These are phyloP conservation scores for Sceliomorpha sp. DNA, from an alignment of 2,888 invertebrate genomes.

Conservation along the genomic window DNA sequence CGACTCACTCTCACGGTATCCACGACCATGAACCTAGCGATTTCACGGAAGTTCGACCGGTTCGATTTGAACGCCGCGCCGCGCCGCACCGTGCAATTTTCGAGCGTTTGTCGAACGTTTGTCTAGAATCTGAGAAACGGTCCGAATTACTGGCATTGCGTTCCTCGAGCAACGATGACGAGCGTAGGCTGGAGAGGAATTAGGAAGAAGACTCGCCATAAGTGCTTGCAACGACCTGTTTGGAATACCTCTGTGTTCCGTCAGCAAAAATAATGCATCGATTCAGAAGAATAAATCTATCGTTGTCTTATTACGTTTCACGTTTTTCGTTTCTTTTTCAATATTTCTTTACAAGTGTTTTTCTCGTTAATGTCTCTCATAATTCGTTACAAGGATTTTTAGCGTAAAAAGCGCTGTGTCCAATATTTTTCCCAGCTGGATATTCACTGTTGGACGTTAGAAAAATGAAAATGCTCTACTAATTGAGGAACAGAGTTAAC, in stretches of 20 bases:
- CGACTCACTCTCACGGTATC: conserved; percentile 15
- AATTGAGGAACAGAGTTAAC: no score
- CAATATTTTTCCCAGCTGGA: no score
- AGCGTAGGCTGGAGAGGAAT: conserved; percentile 2
- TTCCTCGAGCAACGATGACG: conserved; percentile 6
- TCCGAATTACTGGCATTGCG: conserved; percentile 14
- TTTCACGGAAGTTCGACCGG: conserved; percentile 21
- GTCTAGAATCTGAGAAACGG: conserved; percentile 26
- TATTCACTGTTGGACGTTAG: no score
- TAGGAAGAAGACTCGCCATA: background rate
- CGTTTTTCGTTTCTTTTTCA: background rate
- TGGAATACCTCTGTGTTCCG: background rate
- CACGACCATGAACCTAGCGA: conserved; percentile 14
- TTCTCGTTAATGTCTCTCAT: no score
- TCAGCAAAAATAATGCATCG: no score
- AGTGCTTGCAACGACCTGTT: conserved; percentile 8
- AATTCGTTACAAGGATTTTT: no score
- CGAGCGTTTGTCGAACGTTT: conserved; percentile 17
- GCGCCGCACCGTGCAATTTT: conserved; percentile 18
- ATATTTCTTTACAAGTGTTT: no score
- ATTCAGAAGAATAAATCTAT: no score
- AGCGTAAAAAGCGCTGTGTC: no score
- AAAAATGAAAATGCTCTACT: no score
- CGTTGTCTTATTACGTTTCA: no score
- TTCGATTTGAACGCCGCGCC: conserved; percentile 12